A percentile compares a stretch with the other conserved stretches of the same genome.
These are phyloP conservation scores for Myzus persicae DNA, from an alignment of 1,140 invertebrate genomes.

Conservation along the genomic window DNA sequence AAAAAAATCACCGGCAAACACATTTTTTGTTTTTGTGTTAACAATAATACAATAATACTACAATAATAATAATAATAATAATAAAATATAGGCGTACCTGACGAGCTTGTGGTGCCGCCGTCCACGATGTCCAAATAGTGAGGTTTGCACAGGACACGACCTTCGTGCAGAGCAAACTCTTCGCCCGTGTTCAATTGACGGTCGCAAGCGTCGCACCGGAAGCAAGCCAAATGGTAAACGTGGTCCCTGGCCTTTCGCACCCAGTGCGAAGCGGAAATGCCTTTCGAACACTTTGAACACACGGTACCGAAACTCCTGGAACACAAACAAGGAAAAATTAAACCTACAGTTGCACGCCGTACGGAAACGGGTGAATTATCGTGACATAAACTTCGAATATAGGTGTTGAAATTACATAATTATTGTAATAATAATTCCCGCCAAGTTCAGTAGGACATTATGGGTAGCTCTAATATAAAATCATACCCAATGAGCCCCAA, in stretches of 20 bases:
- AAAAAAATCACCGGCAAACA: background rate
- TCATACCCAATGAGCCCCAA: too few species aligned
- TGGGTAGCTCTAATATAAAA: too few species aligned
- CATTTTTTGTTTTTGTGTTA: background rate
- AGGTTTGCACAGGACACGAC: conserved; percentile 91
- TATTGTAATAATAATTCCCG: too few species aligned
- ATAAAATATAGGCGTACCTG: conserved; percentile 69
- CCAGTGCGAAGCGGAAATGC: conserved; percentile 95
- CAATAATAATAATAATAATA: background rate
- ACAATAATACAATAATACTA: background rate
- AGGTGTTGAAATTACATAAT: too few species aligned
- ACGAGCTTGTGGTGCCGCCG: conserved; percentile 86
- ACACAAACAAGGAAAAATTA: conserved; percentile 57
- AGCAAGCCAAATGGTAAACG: conserved; percentile 98
- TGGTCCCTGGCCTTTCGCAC: conserved; percentile 91
- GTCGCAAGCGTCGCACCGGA: conserved; percentile 97
- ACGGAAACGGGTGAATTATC: background rate
- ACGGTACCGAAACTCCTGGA: conserved; percentile 94
- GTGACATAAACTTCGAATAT: too few species aligned
- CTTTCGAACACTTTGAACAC: conserved; percentile 92
- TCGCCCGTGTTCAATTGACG: conserved; percentile 96
- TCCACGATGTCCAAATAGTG: conserved; percentile 95
- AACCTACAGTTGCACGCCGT: background rate
- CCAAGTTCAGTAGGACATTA: too few species aligned
- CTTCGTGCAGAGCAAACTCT: conserved; percentile 94